These are phyloP conservation scores for Cheilosia variabilis DNA, from an alignment of 2,888 invertebrate species.

Conservation along the genomic window DNA sequence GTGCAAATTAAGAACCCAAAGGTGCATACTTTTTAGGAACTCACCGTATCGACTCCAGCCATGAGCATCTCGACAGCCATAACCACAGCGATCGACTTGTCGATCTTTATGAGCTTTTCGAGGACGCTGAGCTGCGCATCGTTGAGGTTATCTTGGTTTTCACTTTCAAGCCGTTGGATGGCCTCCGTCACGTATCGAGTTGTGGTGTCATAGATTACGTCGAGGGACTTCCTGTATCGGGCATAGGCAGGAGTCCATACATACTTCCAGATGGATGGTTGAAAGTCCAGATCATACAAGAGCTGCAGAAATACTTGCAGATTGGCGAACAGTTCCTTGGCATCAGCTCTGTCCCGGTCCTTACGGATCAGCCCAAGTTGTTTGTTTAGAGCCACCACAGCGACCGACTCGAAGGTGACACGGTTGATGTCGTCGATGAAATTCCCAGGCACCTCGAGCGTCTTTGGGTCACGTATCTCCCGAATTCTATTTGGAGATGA, in stretches of 20 bases:
- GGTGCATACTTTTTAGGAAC: slow-evolving; percentile 51
- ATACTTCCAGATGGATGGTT: slow-evolving; percentile 80
- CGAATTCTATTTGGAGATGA: slow-evolving; percentile 78
- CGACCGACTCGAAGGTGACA: slow-evolving; percentile 86
- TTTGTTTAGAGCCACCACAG: slow-evolving; percentile 83
- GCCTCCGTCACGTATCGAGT: slow-evolving; percentile 80
- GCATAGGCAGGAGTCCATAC: slow-evolving; percentile 79
- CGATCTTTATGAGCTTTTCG: slow-evolving; percentile 86
- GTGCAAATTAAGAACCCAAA: not conserved
- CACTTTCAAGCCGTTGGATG: slow-evolving; percentile 79
- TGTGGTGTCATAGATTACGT: slow-evolving; percentile 76
- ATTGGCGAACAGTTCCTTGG: slow-evolving; percentile 75
- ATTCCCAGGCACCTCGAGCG: slow-evolving; percentile 82
- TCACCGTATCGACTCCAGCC: slow-evolving; percentile 90
- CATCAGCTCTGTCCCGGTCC: slow-evolving; percentile 77
- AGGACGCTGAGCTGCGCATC: slow-evolving; percentile 85
- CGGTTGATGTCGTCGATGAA: slow-evolving; percentile 85
- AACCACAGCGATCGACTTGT: slow-evolving; percentile 86
- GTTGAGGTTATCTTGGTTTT: slow-evolving; percentile 75
- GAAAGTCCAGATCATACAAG: slow-evolving; percentile 77
- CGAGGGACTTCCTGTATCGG: slow-evolving; percentile 77
- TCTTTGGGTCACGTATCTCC: slow-evolving; percentile 78
- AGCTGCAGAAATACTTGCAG: slow-evolving; percentile 65
- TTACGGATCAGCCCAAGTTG: slow-evolving; percentile 79
- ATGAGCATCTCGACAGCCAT: slow-evolving; percentile 89